Evolutionary conservation across 2,113 vertebrate species (phyloP), one percentile per base, ranked within the genome.

Genomic region (Meles meles): DNA sequence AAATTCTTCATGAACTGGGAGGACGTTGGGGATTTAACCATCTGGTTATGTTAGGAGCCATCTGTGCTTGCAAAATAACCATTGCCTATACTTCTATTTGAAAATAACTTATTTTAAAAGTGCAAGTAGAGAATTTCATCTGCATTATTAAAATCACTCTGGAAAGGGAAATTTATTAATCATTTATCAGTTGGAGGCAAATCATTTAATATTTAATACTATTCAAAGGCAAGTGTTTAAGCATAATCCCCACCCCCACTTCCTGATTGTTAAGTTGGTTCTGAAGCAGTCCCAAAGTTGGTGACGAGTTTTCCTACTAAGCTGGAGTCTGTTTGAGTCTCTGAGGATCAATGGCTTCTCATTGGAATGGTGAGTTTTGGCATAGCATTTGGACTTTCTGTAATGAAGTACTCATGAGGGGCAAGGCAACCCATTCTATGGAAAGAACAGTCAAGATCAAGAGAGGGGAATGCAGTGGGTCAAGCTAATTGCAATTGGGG

Each of bases 131-230:
- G 20, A 49, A 76, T 94, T 94, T 55, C 4, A n/a, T 31, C 23
- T 61, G 39, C 39, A 67, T 65, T 92, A 67, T 83, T 90, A 89
- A 89, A 79, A 37, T 5, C 25, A 15, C 2, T 14, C 72, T 74
- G 29, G 69, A 92, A 88, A 72, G 25, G 10, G 37, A 74, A 86
- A 47, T 17, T 7, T 79, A 67, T 95, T 82, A 71, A 93, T 72
- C 29, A 57, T 94, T 90, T 39, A 86, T 49, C 42, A 92, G 34
- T 77, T 71, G 49, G 72, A 59, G 49, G 44, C 8, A 72, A 71
- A 59, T 47, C 34, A n/a, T 74, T 96, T 89, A 93, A 74, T 97
- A 89, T 59, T 82, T 88, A 82, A 86, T 95, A 67, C 44, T 89
- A 74, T 74, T 90, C 29, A 95, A 95, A 87, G 55, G 84, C 61